Base-by-base conservation (phyloP, 1,140 invertebrate species). In the Dolichoris vasculosae region DNA sequence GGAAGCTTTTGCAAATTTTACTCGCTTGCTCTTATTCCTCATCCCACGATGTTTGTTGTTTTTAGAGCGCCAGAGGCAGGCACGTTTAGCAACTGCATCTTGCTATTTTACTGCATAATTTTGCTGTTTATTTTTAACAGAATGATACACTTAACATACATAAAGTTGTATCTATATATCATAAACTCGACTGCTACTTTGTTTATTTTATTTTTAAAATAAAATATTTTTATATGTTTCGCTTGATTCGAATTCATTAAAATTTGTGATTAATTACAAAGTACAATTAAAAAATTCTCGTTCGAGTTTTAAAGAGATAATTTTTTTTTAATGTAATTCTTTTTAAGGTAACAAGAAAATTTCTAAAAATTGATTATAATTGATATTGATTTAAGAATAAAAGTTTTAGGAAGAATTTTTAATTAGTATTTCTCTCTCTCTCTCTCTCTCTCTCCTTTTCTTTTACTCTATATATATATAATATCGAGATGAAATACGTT, bases 71-170 rank as follows among this genome's bases (percentile, higher is more conserved):
- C 15, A 67, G 30, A 67, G 30, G 63, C 63, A 67, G n/a, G 9
- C 63, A 40, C 32, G 38, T 23, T 71, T 40, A 71, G 67, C 20
- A 71, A 71, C 15, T 30, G 67, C 32, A 71, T 40, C 35, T 71
- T 40, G 38, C 67, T 40, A 71, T 71, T 71, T 71, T 71, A 71
- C 67, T 38, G 35, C 67, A 71, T 71, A 71, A 71, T 71, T 71
- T 71, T 40, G 20, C 67, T 71, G 32, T 40, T 71, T 71, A 71
- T 71, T 71, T 71, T 38, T 20, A 71, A 71, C n/a, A 20, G 15
- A 71, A 40, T 71, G 35, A 35, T 40, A 23, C 67, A 71, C 67
- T 71, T 23, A 32, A 71, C 35, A 40, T 38, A 40, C 8, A 32
- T 11, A 67, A 32, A 67, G 4, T 35, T 35, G 2, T 35, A 32